Evolutionary conservation across 2,888 invertebrate genomes (phyloP), one percentile per base, ranked within the genome.

Genomic region (Cactoblastis cactorum): DNA sequence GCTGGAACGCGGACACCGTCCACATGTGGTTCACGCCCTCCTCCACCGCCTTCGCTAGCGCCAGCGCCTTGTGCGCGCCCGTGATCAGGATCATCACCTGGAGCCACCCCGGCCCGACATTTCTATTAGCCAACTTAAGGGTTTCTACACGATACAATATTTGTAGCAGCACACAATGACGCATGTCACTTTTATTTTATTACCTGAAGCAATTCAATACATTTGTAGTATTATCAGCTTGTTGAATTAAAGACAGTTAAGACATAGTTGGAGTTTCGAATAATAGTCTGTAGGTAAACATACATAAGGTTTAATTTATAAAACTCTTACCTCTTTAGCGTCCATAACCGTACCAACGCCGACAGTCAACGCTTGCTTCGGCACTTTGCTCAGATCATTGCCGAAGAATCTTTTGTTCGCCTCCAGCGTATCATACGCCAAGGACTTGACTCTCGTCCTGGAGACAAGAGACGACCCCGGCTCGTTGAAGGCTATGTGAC

Each of bases 21-120:
- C 99, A 99, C 99, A 99, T 99, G 87, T 99, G 99, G 90, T 97
- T 98, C 9, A 99, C 94, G 51, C 99, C 99, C 82, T 98, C 97
- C 88, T 99, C 99, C 68, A 99, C 96, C 8, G 99, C 98, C 87
- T 98, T 98, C 76, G 98, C 96, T 56, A 99, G 91, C 50, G 99
- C 99, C 75, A 98, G 95, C 9, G 99, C 93, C 86, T 99, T 99
- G 87, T 98, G 97, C 45, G 95, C 95, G 32, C 99, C 99, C 19
- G 98, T 99, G 56, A 99, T 98, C 51, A 99, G 91, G 71, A 99
- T 97, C 97, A 99, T 97, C 49, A 97, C 96, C 95, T 95, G 78
- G 6, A 37, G 2, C 6, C n/a, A n/a, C n/a, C n/a, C n/a, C n/a
- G n/a, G n/a, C n/a, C n/a, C n/a, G n/a, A n/a, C n/a, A n/a, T n/a